Base-by-base conservation (phyloP, 2,888 invertebrate species). In the Creontiades dilutus region DNA sequence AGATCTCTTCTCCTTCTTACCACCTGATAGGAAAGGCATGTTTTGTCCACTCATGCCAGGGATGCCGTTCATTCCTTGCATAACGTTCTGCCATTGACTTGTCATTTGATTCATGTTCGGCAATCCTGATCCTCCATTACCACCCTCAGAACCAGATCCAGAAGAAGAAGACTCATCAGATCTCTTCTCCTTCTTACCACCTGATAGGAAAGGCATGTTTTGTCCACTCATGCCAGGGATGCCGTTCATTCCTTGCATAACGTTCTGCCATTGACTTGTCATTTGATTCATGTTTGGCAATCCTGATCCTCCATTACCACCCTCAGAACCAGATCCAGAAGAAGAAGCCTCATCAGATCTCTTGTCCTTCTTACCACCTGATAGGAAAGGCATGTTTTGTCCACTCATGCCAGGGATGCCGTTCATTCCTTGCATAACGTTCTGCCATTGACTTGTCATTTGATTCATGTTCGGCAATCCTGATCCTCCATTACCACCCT, bases 321-420 rank as follows among this genome's bases (percentile, higher is more conserved):
- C 37, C 5, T n/a, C 52, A 11, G 47, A n/a, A 4, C 3, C 2
- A 12, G 80, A 27, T 13, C 80, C 80, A n/a, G 16, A n/a, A 14
- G 52, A 46, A 82, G 37, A 2, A 27, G 86, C 48, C 52, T 46
- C 75, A 14, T 86, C 86, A 46, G 46, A 46, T 27, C 86, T 86
- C 86, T 86, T 86, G 12, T 68, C 46, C 55, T 86, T 86, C 19
- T 75, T 75, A 75, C 47, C 27, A 52, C 47, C 27, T 27, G 2
- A 11, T 27, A 82, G 5, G 61, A 82, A 89, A 14, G 89, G 89
- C 89, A 89, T 89, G 81, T 82, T 89, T 13, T 47, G 76, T 19
- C 16, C 13, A 14, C 37, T 28, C 28, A 28, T 80, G 52, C 82
- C 47, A 37, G 80, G 80, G 9, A 82, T 82, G 13, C 82, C 82